phyloP scores from a whole-genome alignment of 2,888 invertebrate species.

The Pristionchus mayeri region DNA sequence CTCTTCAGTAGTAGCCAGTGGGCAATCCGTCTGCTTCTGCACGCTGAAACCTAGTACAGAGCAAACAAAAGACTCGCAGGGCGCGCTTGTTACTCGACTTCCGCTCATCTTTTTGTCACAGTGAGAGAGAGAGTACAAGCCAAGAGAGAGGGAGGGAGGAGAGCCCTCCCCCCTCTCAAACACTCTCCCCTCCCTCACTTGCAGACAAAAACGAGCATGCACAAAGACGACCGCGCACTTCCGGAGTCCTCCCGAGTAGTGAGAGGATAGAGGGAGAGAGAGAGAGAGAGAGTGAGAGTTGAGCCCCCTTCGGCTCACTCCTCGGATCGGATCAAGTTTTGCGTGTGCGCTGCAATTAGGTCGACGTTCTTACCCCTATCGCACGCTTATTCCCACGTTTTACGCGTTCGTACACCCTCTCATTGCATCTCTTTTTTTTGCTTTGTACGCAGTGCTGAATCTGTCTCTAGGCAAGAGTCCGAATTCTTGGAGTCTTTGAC shows the following conservation, averaged over 20 bases:
- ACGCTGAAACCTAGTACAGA: conserved; percentile 7
- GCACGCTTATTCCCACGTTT: neutral
- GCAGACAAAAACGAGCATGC: neutral
- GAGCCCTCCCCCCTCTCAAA: conserved; percentile 1
- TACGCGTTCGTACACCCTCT: neutral
- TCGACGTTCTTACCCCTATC: conserved; percentile 21
- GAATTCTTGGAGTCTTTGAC: neutral
- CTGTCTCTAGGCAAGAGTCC: neutral
- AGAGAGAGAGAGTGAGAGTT: too few relatives aligned
- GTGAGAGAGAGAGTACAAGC: conserved; percentile 37
- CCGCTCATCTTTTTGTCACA: conserved; percentile 39
- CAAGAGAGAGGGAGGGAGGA: neutral
- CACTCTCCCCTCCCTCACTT: neutral
- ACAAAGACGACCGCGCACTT: conserved; percentile 41
- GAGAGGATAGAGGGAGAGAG: neutral
- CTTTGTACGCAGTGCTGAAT: neutral
- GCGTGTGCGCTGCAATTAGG: conserved; percentile 4
- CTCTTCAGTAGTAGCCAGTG: conserved; percentile 9
- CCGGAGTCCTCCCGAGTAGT: conserved; percentile 20
- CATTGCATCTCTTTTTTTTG: neutral
- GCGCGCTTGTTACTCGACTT: conserved; percentile 18
- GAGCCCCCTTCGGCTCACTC: neutral
- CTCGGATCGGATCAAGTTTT: conserved; percentile 38
- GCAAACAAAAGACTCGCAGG: neutral
- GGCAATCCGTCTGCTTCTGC: neutral